Base-by-base conservation (phyloP, 2,797 vertebrate species). In the Hephaestus fuliginosus region DNA sequence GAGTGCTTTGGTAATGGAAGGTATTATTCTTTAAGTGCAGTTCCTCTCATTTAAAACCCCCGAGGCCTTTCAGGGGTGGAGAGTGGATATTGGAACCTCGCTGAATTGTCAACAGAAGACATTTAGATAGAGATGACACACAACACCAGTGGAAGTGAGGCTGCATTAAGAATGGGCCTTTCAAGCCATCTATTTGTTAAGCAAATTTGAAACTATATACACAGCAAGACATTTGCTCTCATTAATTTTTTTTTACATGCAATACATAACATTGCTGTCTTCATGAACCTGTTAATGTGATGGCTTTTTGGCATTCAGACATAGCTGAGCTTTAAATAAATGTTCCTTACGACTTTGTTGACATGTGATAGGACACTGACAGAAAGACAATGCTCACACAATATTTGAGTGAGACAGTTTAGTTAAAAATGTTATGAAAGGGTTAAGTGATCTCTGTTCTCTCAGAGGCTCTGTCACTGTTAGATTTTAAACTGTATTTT, bases 1-100 rank as follows among this genome's bases (percentile, higher is more conserved):
- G 87, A 93, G 92, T 88, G 92, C 87, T 91, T 89, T 88, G 57
- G 85, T 91, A 94, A 95, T 94, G 88, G 86, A 91, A 89, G 85
- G 90, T 88, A 92, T 94, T 95, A 92, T 94, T 90, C 89, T 86
- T 85, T 91, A 92, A 94, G 91, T 94, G 92, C 89, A 86, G 78
- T 85, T 91, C 74, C 80, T 78, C 83, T 84, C 80, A 74, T 90
- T 91, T 39, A 74, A 86, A 82, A 58, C 52, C 87, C 81, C 68
- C 0, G 51, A 87, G 92, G 87, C 83, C 77, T 90, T 85, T 91
- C 82, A 88, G 89, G 75, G 80, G 86, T 25, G 30, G 30, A 73
- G 75, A 90, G 86, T 22, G 80, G 64, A 87, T 73, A 88, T 80
- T 80, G 70, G 78, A 84, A 69, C 74, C 82, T 83, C 22, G 7